These are phyloP conservation scores for Panonychus citri DNA, from an alignment of 1,140 invertebrate species.

Conservation along the genomic window DNA sequence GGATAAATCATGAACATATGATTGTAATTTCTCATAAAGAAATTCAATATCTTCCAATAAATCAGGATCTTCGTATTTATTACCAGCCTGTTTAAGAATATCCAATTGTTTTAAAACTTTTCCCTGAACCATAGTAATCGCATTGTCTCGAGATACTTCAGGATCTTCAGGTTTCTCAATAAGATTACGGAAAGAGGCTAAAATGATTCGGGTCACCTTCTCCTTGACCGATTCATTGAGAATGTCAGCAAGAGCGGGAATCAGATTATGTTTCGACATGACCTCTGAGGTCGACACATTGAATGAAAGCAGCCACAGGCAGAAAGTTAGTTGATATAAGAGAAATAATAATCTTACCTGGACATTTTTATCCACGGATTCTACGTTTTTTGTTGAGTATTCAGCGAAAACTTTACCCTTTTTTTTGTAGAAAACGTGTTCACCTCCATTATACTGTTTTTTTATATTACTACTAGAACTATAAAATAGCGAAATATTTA, in stretches of 20 bases:
- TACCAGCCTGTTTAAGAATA: conserved; percentile 54
- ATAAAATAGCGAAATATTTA: too few species aligned
- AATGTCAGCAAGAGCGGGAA: conserved; percentile 93
- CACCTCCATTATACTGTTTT: too few species aligned
- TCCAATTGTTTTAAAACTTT: conserved; percentile 92
- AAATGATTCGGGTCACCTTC: conserved; percentile 83
- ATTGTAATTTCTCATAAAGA: conserved; percentile 67
- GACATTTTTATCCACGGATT: conserved; percentile 92
- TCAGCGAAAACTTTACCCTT: too few species aligned
- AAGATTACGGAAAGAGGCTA: conserved; percentile 88
- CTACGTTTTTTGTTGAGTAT: too few species aligned
- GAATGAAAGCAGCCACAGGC: conserved; percentile 95
- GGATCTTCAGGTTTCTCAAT: conserved; percentile 85
- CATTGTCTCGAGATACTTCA: conserved; percentile 77
- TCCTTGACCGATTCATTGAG: conserved; percentile 94
- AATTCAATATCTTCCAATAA: conserved; percentile 82
- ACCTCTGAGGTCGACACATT: conserved; percentile 75
- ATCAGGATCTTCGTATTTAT: conserved; percentile 94
- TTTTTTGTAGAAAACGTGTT: too few species aligned
- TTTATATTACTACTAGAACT: too few species aligned
- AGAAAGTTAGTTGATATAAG: conserved; percentile 95
- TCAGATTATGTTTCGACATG: conserved; percentile 89
- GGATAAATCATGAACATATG: conserved; percentile 23
- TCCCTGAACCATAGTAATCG: conserved; percentile 93
- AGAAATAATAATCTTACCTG: conserved; percentile 99